A percentile compares a stretch with the other conserved stretches of the same genome.
Conservation (phyloP, 2,888 invertebrate genomes). For the Bedellia somnulentella region DNA sequence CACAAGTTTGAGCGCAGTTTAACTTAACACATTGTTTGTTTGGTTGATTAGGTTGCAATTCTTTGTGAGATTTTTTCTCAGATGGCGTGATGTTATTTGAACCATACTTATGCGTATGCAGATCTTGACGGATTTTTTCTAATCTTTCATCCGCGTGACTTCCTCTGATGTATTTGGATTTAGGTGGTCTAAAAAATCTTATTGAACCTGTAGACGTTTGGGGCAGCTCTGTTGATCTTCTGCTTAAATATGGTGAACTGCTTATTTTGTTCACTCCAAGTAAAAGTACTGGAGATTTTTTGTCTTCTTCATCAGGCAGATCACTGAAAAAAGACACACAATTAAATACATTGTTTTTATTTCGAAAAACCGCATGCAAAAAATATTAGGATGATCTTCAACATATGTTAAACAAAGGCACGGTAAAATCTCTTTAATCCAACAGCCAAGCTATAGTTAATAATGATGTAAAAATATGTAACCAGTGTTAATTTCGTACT, state of each 20-base stretch:
- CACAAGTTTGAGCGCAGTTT: conserved; percentile 40
- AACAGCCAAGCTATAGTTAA: background rate
- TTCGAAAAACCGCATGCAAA: background rate
- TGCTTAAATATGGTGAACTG: conserved; percentile 42
- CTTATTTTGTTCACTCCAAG: conserved; percentile 63
- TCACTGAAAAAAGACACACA: conserved; percentile 50
- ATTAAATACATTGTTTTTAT: no score
- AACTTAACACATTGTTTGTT: conserved; percentile 24
- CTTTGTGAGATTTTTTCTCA: conserved; percentile 21
- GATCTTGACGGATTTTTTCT: conserved; percentile 48
- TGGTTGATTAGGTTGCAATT: conserved; percentile 4
- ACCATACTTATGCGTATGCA: conserved; percentile 40
- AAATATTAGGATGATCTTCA: background rate
- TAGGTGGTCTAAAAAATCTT: conserved; percentile 44
- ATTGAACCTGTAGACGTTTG: conserved; percentile 40
- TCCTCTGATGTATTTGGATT: conserved; percentile 47
- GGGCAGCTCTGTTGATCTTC: conserved; percentile 34
- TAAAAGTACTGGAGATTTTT: conserved; percentile 61
- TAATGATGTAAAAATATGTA: background rate
- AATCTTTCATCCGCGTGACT: conserved; percentile 45
- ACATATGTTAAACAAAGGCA: background rate
- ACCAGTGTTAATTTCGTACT: background rate
- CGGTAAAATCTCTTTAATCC: background rate
- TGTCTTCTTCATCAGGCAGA: conserved; percentile 63
- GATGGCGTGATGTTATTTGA: conserved; percentile 28